Evolutionary conservation across 2,888 invertebrate species (phyloP).

Genomic region (Ennomos fuscantarius): DNA sequence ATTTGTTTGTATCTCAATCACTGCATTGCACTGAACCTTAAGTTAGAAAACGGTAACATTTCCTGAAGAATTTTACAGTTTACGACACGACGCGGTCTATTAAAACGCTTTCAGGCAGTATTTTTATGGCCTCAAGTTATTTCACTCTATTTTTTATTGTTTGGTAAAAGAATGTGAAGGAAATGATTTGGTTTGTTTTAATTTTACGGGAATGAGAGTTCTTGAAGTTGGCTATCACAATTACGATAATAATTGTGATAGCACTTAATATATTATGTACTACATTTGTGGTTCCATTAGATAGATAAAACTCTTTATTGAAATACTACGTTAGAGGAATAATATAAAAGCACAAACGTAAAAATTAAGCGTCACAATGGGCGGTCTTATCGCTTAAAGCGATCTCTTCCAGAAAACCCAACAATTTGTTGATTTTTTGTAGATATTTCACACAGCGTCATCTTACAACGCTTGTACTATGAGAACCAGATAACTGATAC

Average conservation of each 20-base stretch:
- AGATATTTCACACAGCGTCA: no score
- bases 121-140: conserved; percentile 54
- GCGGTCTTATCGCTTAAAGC: no score
- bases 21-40: conserved; percentile 6
- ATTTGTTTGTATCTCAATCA: neutral
- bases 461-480: no score
- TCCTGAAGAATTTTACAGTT: conserved; percentile 63
- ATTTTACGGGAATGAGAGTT: conserved; percentile 30
- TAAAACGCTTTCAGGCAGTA: conserved; percentile 48
- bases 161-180: conserved; percentile 43
- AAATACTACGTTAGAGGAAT: no score
- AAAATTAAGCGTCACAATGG: no score
- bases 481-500: no score
- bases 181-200: conserved; percentile 26
- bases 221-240: conserved; percentile 5
- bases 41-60: conserved; percentile 58
- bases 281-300: conserved; percentile 1
- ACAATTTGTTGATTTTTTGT: no score
- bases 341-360: no score
- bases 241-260: conserved; percentile 10
- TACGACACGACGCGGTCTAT: conserved; percentile 62
- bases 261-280: conserved; percentile 1
- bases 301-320: no score
- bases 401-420: no score
- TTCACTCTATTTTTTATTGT: conserved; percentile 54